A percentile compares a stretch with the other conserved stretches of the same genome.
Evolutionary conservation across 2,888 invertebrate species (phyloP).

Genomic region (Gymnocheta viridis): DNA sequence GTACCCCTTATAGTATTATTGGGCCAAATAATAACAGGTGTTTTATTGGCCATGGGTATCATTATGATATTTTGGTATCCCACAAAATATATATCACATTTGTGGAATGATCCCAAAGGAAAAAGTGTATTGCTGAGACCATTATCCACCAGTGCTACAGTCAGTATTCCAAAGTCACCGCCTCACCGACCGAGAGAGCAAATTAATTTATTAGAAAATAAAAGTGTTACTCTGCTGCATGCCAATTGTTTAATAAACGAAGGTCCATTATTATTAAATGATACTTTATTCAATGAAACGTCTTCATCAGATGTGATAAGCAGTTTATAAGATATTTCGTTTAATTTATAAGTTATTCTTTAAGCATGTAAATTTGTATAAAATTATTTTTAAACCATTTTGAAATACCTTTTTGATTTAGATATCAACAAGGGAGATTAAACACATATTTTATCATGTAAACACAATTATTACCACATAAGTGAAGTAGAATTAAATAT

Average conservation of each 20-base stretch:
- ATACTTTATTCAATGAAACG: constrained; percentile 40
- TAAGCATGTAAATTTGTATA: background rate
- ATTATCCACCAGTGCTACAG: constrained; percentile 62
- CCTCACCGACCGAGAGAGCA: constrained; percentile 69
- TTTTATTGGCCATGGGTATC: constrained; percentile 82
- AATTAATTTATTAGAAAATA: constrained; percentile 74
- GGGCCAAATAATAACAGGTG: constrained; percentile 83
- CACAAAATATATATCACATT: constrained; percentile 74
- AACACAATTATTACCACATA: too few relatives aligned
- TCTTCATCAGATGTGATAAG: constrained; percentile 74
- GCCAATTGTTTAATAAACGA: constrained; percentile 68
- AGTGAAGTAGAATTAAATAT: too few relatives aligned
- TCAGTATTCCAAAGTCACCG: constrained; percentile 5
- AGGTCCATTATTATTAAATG: constrained; percentile 73
- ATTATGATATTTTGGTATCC: constrained; percentile 80
- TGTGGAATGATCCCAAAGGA: constrained; percentile 76
- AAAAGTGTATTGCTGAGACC: constrained; percentile 74
- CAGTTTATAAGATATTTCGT: constrained; percentile 60
- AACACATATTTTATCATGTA: too few relatives aligned
- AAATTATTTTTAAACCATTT: background rate
- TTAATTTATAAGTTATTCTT: background rate
- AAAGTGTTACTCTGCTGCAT: constrained; percentile 53
- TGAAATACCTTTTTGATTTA: too few relatives aligned
- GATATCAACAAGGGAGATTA: too few relatives aligned
- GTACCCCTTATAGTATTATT: constrained; percentile 84